Conservation (phyloP, 2,113 vertebrate genomes). For the Aptenodytes forsteri region DNA sequence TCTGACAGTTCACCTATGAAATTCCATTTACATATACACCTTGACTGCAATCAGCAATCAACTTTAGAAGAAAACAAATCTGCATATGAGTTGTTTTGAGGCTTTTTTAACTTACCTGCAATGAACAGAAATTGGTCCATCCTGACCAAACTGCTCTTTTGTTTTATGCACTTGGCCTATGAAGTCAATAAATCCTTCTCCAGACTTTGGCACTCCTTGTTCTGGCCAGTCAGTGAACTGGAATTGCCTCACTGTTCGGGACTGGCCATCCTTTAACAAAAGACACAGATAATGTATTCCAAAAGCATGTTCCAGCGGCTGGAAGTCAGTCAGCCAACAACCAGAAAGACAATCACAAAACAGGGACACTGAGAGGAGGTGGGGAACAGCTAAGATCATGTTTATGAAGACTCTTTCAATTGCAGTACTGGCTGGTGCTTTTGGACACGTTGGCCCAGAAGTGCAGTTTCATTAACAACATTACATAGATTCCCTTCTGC, state of each 20-base stretch:
- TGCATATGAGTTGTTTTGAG: neutral
- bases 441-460: neutral
- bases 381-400: neutral
- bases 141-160: conserved; percentile 99
- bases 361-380: neutral
- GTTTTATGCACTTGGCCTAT: conserved; percentile 99
- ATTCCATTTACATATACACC: neutral
- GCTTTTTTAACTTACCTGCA: conserved; percentile 86
- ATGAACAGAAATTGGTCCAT: conserved; percentile 98
- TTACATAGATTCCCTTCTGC: neutral
- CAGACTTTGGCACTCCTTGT: conserved; percentile 99
- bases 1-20: neutral
- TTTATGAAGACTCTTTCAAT: neutral
- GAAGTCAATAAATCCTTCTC: conserved; percentile 99
- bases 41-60: neutral
- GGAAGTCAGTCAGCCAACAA: neutral
- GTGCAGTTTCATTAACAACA: neutral
- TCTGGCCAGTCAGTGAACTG: conserved; percentile 99
- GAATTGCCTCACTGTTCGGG: conserved; percentile 97
- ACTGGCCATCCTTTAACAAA: conserved; percentile 91
- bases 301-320: neutral
- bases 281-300: neutral
- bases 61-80: neutral
- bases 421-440: neutral
- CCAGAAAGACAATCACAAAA: neutral